Evolutionary conservation across 2,113 vertebrate genomes (phyloP).

Genomic region (Narcine bancroftii): DNA sequence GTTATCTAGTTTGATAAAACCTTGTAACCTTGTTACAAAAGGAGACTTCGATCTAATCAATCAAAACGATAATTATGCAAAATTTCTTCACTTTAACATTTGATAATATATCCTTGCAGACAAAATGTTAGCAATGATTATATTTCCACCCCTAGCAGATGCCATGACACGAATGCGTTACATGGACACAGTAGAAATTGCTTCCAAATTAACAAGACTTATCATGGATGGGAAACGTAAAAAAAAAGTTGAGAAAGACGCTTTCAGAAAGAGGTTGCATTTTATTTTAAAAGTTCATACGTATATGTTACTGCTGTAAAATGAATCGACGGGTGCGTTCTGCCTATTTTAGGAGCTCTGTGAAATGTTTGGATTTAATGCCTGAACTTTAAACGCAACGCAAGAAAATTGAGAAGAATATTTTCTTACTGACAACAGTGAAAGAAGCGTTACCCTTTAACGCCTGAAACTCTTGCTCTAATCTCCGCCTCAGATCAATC

Average conservation of each 20-base stretch:
- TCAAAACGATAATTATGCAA: neutral
- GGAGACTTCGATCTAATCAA: neutral
- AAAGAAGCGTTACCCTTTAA: constrained; percentile 87
- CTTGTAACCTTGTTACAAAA: too few relatives aligned
- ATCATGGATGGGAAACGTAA: too few relatives aligned
- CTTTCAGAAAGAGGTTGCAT: neutral
- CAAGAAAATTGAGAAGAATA: constrained; percentile 3
- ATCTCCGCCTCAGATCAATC: constrained; percentile 85
- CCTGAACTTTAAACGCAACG: neutral
- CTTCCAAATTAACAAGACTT: neutral
- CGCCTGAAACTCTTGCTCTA: constrained; percentile 94
- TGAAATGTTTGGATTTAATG: too few relatives aligned
- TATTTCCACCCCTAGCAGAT: neutral
- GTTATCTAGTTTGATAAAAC: too few relatives aligned
- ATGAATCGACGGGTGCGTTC: neutral
- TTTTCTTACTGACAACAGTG: constrained; percentile 88
- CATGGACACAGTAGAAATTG: neutral
- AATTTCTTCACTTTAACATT: neutral
- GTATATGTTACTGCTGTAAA: neutral
- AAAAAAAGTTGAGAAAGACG: neutral
- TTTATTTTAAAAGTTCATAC: too few relatives aligned
- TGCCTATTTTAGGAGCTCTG: too few relatives aligned
- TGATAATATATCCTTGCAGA: neutral
- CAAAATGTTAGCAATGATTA: neutral
- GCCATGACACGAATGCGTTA: neutral